Base-by-base conservation (phyloP, 2,797 vertebrate species). In the Protosalanx chinensis region DNA sequence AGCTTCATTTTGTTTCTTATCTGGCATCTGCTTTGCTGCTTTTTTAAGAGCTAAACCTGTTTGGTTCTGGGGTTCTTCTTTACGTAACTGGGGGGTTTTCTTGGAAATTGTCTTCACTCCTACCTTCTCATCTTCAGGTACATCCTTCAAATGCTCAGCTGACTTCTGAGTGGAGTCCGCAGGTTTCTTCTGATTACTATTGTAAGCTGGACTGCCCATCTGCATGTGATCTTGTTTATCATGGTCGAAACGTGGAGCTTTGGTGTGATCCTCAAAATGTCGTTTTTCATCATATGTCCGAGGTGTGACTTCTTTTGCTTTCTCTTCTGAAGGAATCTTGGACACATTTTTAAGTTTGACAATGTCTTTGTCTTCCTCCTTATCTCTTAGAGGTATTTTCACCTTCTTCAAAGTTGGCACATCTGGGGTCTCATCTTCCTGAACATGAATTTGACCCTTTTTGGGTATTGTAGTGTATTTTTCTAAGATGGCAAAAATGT, bases 401-500 rank as follows among this genome's bases (percentile, higher is more conserved):
- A 82, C 65, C 57, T 78, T 90, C 79, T 86, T 93, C 79, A 87
- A 73, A 20, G 90, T 82, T 62, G 78, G n/a, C 20, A 83, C 82
- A 69, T 92, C 82, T 0, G 82, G 64, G 46, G 83, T 88, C 78
- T 89, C 84, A 71, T 90, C 84, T 74, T 93, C 90, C 67, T 89
- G 77, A 74, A 84, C 49, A 35, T 81, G 82, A 57, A 89, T 88
- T 89, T 88, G 91, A 88, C 62, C 84, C 87, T 90, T 93, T 76
- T 82, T 86, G 77, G 88, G 51, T 76, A 76, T 83, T 86, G 84
- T 80, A 74, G 76, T 87, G 69, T 77, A 64, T 73, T 88, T 90
- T 86, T 91, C 88, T 90, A 81, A 86, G 88, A 76, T 83, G 88
- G 93, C 72, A 56, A 88, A 87, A 81, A 81, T 87, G 86, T 85